Percentiles rank a stretch among this genome's conserved stretches.
Evolutionary conservation across 1,140 invertebrate species (phyloP).

Genomic region (Cherax quadricarinatus): DNA sequence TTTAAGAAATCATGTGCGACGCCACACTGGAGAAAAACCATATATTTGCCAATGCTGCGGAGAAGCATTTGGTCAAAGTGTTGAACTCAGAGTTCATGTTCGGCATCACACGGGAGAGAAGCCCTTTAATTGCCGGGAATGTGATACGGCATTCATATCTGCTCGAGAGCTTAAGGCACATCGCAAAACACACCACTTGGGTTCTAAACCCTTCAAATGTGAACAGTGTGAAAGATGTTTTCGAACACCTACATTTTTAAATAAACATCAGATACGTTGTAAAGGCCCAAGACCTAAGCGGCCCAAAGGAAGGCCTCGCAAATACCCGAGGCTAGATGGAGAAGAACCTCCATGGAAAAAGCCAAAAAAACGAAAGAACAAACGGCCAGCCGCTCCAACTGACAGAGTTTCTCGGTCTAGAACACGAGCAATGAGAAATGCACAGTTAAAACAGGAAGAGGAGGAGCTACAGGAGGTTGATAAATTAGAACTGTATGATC

Average conservation of each 20-base stretch:
- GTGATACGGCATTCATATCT: conserved; percentile 63
- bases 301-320: conserved; percentile 63
- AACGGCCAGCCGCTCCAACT: conserved; percentile 51
- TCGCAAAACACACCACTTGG: conserved; percentile 56
- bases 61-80: conserved; percentile 66
- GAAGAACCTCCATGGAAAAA: conserved; percentile 60
- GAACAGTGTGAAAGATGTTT: conserved; percentile 63
- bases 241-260: conserved; percentile 48
- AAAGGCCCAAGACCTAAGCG: conserved; percentile 55
- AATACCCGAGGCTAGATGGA: conserved; percentile 55
- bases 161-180: conserved; percentile 65
- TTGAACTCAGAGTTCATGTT: conserved; percentile 61
- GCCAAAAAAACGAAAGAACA: conserved; percentile 60
- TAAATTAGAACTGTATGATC: background rate
- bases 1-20: conserved; percentile 78
- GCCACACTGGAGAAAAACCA: conserved; percentile 78
- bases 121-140: conserved; percentile 66
- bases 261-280: conserved; percentile 48
- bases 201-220: conserved; percentile 63
- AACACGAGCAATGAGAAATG: conserved; percentile 38
- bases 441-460: conserved; percentile 45
- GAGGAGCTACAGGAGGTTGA: background rate
- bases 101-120: conserved; percentile 71
- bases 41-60: conserved; percentile 74
- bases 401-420: conserved; percentile 56